Conservation (phyloP, 1,140 invertebrate genomes). For the Lycorma delicatula region DNA sequence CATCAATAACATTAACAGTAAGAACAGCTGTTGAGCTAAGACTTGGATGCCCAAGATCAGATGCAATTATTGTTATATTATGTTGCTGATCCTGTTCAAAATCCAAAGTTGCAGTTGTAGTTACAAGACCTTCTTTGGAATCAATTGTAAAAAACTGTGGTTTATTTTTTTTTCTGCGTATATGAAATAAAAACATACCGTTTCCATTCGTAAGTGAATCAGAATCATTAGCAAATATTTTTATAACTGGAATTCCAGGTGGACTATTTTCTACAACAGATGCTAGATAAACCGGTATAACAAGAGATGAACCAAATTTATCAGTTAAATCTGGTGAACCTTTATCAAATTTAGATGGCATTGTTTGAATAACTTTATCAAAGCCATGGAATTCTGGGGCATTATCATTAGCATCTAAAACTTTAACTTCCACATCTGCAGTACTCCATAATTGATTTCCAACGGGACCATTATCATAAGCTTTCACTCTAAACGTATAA, state of each 20-base stretch:
- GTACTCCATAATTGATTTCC: constrained; percentile 53
- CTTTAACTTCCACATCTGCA: constrained; percentile 68
- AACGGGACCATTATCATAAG: constrained; percentile 56
- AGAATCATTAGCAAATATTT: constrained; percentile 72
- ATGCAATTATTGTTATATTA: constrained; percentile 71
- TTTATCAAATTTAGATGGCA: constrained; percentile 10
- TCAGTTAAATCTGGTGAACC: background rate
- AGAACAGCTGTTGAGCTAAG: constrained; percentile 67
- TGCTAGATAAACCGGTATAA: constrained; percentile 58
- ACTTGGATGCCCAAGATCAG: constrained; percentile 72
- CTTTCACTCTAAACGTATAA: constrained; percentile 65
- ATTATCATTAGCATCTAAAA: constrained; percentile 74
- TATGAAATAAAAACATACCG: constrained; percentile 63
- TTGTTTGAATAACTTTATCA: constrained; percentile 35
- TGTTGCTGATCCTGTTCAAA: constrained; percentile 55
- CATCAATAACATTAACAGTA: constrained; percentile 53
- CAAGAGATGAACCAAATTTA: constrained; percentile 17
- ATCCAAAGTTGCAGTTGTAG: constrained; percentile 61
- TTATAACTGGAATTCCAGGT: constrained; percentile 56
- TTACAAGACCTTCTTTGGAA: constrained; percentile 69
- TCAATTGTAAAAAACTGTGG: constrained; percentile 65
- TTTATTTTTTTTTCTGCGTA: constrained; percentile 49
- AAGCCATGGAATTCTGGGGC: constrained; percentile 54
- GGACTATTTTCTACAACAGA: constrained; percentile 57
- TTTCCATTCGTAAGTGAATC: constrained; percentile 75